Base-by-base conservation (phyloP, 2,797 vertebrate species). In the Gypaetus barbatus region DNA sequence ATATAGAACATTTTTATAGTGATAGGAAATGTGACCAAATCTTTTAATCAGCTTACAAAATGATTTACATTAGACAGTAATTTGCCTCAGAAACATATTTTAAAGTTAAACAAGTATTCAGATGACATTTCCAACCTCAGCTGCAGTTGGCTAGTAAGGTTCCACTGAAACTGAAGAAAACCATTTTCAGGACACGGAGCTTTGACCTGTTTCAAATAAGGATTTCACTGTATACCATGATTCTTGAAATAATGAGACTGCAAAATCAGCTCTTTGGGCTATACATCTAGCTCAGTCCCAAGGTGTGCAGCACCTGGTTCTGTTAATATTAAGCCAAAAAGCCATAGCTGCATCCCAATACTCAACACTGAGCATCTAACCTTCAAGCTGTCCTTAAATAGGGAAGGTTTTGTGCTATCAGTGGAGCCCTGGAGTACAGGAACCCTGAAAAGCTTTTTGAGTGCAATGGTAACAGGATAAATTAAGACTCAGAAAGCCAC, bases 401-500 rank as follows among this genome's bases (percentile, higher is more conserved):
- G 43, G 39, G 66, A 58, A 44, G 7, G 22, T 3, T 95, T 80
- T 89, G 30, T 48, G 75, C 51, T 58, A 7, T 24, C 27, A 73
- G 14, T 3, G 10, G 43, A 83, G 39, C 46, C 56, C 65, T n/a
- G 35, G 31, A 28, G 43, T 4, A 46, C 21, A 70, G 58, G 18
- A 93, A 60, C 64, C n/a, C 60, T 41, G 22, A 46, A 88, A 84
- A 82, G 2, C 49, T 65, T 78, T 49, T 74, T 31, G 74, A 90
- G 33, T 15, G 37, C 90, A 54, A 24, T 0, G 12, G 84, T 30
- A 84, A 58, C 13, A 22, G 89, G 86, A 93, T 85, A 95, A 95
- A 96, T 90, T 77, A 93, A 94, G 95, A 82, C 43, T 30, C 84
- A 82, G 60, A 92, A 87, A 86, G 80, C 77, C 7, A 3, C 51